Evolutionary conservation across 2,797 vertebrate genomes (phyloP), one percentile per base, ranked within the genome.

Genomic region (Helarctos malayanus): DNA sequence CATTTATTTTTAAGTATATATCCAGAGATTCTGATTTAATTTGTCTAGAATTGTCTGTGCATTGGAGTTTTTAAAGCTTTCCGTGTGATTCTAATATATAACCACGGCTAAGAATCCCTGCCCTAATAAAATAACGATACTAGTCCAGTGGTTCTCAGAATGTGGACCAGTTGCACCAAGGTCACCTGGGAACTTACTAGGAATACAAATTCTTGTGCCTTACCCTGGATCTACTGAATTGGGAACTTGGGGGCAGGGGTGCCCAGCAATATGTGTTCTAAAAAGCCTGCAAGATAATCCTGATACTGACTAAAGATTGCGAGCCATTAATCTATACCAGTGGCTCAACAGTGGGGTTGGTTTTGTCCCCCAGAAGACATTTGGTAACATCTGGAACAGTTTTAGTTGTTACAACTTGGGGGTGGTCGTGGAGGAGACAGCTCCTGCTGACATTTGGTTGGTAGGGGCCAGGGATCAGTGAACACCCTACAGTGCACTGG

Each of bases 1-100:
- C 35, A 41, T 76, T 78, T 69, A 41, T 38, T 71, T 68, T 91
- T 59, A 68, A 56, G 52, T 47, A 38, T 29, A 73, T 78, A 56
- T 14, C 14, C n/a, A 61, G 59, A 86, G 19, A 85, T 57, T 79
- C 35, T 94, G n/a, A 49, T 57, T 97, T 95, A 56, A n/a, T 75
- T 71, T 79, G 35, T 57, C 56, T 80, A 76, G 21, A 57, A 7
- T 68, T 61, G 9, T 91, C 25, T 89, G 27, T 68, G 25, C 23
- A 3, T 61, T 84, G 45, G 38, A 2, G 11, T 82, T 71, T 45
- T 65, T 73, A 49, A 92, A 89, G 56, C 25, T 86, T 81, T 75
- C 52, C 10, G 78, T 15, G 11, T 75, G 23, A 57, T 63, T 89
- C n/a, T 61, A 63, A 14, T 49, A 49, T 7, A 63, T 11, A 92